Evolutionary conservation across 2,888 invertebrate genomes (phyloP).

Genomic region (Euplagia quadripunctaria): DNA sequence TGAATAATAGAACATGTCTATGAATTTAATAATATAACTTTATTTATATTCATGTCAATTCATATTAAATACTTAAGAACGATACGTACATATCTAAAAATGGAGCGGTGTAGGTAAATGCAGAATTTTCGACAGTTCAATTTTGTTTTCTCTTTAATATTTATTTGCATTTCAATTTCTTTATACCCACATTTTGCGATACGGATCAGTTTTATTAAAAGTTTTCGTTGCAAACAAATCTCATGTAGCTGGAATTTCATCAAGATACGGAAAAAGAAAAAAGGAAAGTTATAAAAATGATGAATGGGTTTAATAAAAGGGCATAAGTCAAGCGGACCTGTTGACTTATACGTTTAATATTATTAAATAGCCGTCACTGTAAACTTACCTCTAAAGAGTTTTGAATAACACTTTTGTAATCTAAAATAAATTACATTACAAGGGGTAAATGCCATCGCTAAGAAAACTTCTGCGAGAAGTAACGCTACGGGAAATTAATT

Average conservation of each 20-base stretch:
- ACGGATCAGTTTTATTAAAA: not conserved
- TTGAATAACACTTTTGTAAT: conserved; percentile 7
- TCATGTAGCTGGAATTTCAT: conserved; percentile 6
- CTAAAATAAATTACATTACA: not conserved
- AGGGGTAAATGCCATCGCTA: not conserved
- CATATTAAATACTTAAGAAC: too few relatives aligned
- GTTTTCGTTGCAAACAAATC: not conserved
- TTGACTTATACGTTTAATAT: conserved; percentile 7
- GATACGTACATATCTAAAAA: too few relatives aligned
- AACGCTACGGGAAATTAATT: not conserved
- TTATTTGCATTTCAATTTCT: not conserved
- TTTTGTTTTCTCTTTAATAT: not conserved
- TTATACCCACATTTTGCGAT: not conserved
- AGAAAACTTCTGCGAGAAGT: not conserved
- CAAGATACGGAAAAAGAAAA: conserved; percentile 9
- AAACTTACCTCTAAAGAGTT: not conserved
- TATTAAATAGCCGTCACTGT: not conserved
- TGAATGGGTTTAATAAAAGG: conserved; percentile 16
- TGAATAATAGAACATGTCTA: too few relatives aligned
- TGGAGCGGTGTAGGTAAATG: too few relatives aligned
- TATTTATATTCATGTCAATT: too few relatives aligned
- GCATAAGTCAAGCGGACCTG: conserved; percentile 15
- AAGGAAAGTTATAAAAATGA: conserved; percentile 14
- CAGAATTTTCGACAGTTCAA: not conserved
- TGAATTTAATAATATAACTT: too few relatives aligned